Evolutionary conservation across 2,113 vertebrate genomes (phyloP).

Genomic region (Halcyon senegalensis): DNA sequence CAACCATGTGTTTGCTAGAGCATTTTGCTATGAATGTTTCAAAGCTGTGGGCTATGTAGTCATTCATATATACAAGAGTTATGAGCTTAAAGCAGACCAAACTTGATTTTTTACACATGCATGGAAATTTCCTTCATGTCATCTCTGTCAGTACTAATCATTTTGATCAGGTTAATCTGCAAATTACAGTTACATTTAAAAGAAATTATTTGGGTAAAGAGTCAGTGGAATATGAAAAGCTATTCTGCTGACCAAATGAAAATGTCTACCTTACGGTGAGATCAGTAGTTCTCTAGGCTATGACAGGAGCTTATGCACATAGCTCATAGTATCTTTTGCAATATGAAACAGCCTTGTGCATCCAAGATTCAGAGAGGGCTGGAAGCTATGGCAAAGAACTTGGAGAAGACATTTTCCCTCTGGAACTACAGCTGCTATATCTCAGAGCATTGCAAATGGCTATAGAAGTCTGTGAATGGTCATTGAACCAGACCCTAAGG

Average conservation of each 20-base stretch:
- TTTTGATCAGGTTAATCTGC: neutral
- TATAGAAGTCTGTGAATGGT: neutral
- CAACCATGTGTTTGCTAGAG: neutral
- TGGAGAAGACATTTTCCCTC: neutral
- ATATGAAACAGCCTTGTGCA: neutral
- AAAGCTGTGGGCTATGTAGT: neutral
- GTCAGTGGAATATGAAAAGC: neutral
- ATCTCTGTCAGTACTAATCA: rapidly evolving
- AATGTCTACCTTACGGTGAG: neutral
- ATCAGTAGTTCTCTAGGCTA: neutral
- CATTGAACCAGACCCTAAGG: neutral
- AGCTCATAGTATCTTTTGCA: neutral
- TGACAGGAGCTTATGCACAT: neutral
- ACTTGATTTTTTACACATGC: neutral
- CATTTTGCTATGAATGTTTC: neutral
- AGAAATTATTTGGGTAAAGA: neutral
- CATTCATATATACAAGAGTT: neutral
- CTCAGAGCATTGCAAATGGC: neutral
- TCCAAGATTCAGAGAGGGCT: neutral
- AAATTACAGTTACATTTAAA: neutral
- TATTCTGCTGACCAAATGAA: neutral
- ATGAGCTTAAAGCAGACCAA: neutral
- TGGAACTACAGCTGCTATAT: neutral
- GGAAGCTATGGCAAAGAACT: neutral
- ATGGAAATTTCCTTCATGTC: neutral